Conservation (phyloP, 2,113 vertebrate genomes). For the Trogon melanurus region DNA sequence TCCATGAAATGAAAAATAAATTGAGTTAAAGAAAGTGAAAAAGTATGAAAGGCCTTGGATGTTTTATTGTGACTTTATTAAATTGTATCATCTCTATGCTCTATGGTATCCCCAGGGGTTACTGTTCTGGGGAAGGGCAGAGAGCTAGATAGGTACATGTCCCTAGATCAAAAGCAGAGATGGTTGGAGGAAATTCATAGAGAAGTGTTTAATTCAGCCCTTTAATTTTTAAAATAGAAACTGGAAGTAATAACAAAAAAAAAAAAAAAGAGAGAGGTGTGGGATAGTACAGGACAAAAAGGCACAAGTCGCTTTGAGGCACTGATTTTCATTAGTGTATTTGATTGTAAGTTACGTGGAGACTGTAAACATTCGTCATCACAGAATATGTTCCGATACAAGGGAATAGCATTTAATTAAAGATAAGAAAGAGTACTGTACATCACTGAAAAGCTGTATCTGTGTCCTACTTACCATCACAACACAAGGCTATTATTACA, state of each 20-base stretch:
- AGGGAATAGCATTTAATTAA: slow-evolving; percentile 68
- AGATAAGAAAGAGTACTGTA: slow-evolving; percentile 31
- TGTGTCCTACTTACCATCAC: slow-evolving; percentile 33
- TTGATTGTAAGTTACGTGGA: not conserved
- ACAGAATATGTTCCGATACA: slow-evolving; percentile 12
- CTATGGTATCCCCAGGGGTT: slow-evolving; percentile 73
- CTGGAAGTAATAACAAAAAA: slow-evolving; percentile 1
- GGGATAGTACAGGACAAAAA: not conserved
- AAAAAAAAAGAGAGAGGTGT: not conserved
- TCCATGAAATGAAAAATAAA: slow-evolving; percentile 90
- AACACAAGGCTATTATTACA: slow-evolving; percentile 44
- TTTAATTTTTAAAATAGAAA: slow-evolving; percentile 45
- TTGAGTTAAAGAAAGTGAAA: slow-evolving; percentile 84
- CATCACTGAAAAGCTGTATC: slow-evolving; percentile 33
- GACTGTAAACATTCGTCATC: slow-evolving; percentile 14
- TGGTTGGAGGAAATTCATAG: not conserved
- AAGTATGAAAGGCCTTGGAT: slow-evolving; percentile 80
- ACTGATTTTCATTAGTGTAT: slow-evolving; percentile 8
- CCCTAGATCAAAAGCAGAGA: slow-evolving; percentile 42
- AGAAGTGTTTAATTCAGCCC: not conserved
- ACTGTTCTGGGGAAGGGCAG: slow-evolving; percentile 60
- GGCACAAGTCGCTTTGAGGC: not conserved
- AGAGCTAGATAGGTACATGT: slow-evolving; percentile 38
- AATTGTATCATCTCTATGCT: slow-evolving; percentile 78
- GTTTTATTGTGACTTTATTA: slow-evolving; percentile 86